A percentile compares a stretch with the other conserved stretches of the same genome.
These are phyloP conservation scores for Adelognathus sp. DNA, from an alignment of 2,888 invertebrate genomes.

Conservation along the genomic window DNA sequence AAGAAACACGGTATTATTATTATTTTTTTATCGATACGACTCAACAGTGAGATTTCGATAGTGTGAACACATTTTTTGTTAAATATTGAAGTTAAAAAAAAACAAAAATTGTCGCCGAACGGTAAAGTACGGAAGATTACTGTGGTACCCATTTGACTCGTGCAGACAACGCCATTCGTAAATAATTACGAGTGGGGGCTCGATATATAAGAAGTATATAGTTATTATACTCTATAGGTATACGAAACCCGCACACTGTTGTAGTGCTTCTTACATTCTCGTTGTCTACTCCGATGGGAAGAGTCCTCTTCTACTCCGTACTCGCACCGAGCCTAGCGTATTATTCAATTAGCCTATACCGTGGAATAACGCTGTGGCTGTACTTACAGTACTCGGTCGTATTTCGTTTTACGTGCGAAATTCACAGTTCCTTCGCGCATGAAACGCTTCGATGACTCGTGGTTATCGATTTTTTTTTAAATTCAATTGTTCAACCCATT, in stretches of 20 bases:
- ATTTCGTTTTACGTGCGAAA: neutral
- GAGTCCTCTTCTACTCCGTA: conserved; percentile 16
- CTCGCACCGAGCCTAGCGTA: conserved; percentile 15
- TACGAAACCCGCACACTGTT: neutral
- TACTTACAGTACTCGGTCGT: neutral
- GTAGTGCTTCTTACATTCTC: conserved; percentile 45
- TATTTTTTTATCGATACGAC: no score
- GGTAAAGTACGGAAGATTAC: conserved; percentile 9
- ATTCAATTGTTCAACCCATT: no score
- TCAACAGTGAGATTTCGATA: no score
- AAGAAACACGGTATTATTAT: no score
- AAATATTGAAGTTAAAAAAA: no score
- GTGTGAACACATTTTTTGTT: no score
- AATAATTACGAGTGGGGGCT: conserved; percentile 59
- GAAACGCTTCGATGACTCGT: no score
- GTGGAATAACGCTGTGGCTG: neutral
- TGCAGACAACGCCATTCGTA: conserved; percentile 45
- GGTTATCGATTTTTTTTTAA: no score
- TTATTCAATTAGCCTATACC: conserved; percentile 52
- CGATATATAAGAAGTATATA: conserved; percentile 31
- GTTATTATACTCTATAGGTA: conserved; percentile 8
- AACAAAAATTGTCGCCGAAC: neutral
- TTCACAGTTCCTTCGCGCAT: no score
- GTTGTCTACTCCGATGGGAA: conserved; percentile 1
- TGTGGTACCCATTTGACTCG: conserved; percentile 43